Evolutionary conservation across 1,140 invertebrate genomes (phyloP), one percentile per base, ranked within the genome.

Genomic region (Phymorhynchus buccinoides): DNA sequence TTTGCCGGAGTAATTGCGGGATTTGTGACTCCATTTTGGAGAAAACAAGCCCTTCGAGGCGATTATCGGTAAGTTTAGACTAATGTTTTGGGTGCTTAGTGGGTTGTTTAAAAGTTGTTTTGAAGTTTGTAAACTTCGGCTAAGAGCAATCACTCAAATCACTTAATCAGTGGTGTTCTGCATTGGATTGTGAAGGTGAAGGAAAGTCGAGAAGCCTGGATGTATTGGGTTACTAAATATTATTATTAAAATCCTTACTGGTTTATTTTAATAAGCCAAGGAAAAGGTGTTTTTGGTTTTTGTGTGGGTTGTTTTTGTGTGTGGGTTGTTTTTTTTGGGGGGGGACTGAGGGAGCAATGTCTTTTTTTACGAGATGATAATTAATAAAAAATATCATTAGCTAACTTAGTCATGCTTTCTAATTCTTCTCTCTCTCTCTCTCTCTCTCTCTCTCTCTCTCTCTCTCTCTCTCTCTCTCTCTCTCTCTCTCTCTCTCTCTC

Each of bases 111-210:
- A 78, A 42, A 78, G 75, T 78, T 78, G 3, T 41, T n/a, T 41
- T 3, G 37, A 3, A 78, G 75, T 78, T 75, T 39, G 22, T 42
- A 78, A 78, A 78, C 39, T 78, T 78, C 35, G 75, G 7, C n/a
- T 42, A 14, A 42, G 22, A 39, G 0, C 75, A 0, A n/a, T 78
- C 6, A n/a, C n/a, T n/a, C n/a, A n/a, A n/a, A n/a, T n/a, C n/a
- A n/a, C n/a, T n/a, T n/a, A n/a, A n/a, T n/a, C 30, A 9, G 30
- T 37, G 12, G 1, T 32, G 68, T 12, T 9, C 30, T 1, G 22
- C 6, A 30, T 0, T 71, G 30, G 68, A n/a, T 71, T 71, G 35
- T 71, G 68, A 71, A 71, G 68, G 68, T 71, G 68, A 71, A 71
- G 35, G 68, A 27, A 48, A 48, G 56, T 16, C 4, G 0, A 27